A percentile compares a stretch with the other conserved stretches of the same genome.
These are phyloP conservation scores for Drosophila nr. perissopoda DNA, from an alignment of 2,888 invertebrate species.

Conservation along the genomic window DNA sequence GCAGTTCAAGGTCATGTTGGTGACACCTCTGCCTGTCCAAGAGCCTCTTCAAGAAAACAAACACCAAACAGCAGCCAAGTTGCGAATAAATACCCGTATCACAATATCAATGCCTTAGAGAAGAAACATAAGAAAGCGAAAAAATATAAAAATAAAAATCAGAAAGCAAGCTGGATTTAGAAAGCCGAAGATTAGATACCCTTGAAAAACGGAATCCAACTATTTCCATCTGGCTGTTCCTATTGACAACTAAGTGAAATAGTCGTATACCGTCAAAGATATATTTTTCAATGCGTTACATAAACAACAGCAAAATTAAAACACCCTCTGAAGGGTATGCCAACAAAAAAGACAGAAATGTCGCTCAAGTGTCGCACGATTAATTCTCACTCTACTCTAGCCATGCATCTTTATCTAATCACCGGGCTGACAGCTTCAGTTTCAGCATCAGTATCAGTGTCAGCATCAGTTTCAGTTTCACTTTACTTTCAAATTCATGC, in stretches of 20 bases:
- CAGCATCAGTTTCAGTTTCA: conserved; percentile 31
- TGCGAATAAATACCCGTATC: conserved; percentile 51
- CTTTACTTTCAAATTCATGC: conserved; percentile 67
- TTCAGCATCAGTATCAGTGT: conserved; percentile 32
- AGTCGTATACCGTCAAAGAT: not conserved
- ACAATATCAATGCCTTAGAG: conserved; percentile 37
- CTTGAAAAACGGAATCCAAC: not conserved
- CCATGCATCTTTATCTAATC: conserved; percentile 61
- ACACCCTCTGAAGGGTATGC: not conserved
- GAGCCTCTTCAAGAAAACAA: conserved; percentile 10
- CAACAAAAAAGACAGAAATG: conserved; percentile 34
- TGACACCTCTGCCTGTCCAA: conserved; percentile 39
- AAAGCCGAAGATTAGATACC: not conserved
- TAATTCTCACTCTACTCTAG: conserved; percentile 4
- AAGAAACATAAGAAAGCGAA: conserved; percentile 5
- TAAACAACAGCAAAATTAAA: not conserved
- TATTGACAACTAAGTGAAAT: not conserved
- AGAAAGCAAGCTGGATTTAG: not conserved
- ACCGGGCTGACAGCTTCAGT: conserved; percentile 51
- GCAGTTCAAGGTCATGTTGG: conserved; percentile 56
- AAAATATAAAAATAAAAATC: not conserved
- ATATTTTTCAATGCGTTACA: not conserved
- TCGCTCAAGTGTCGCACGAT: conserved; percentile 61
- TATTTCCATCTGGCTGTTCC: not conserved
- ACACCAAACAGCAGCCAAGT: conserved; percentile 36